phyloP scores from a whole-genome alignment of 2,888 invertebrate genomes.

The Eupithecia abbreviata region DNA sequence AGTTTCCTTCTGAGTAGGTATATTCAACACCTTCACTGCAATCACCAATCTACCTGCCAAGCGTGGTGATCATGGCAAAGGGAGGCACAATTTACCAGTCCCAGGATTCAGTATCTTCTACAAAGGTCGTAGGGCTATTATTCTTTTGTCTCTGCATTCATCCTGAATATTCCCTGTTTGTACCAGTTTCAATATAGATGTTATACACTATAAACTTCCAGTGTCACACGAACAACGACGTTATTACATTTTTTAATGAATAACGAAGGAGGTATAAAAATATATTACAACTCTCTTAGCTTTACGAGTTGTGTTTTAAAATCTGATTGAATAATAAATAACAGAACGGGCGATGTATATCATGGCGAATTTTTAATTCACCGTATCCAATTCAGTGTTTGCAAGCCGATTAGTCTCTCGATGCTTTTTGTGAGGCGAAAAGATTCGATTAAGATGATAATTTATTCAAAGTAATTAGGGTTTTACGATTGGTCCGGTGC shows the following conservation, averaged over 20 bases:
- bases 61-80: no score
- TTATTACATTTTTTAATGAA: constrained; percentile 32
- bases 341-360: constrained; percentile 29
- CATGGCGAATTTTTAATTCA: constrained; percentile 39
- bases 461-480: constrained; percentile 59
- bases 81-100: not conserved
- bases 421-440: constrained; percentile 49
- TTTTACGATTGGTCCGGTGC: constrained; percentile 48
- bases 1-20: no score
- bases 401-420: constrained; percentile 55
- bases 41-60: no score
- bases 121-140: constrained; percentile 5
- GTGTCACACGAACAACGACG: constrained; percentile 17
- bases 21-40: no score
- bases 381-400: constrained; percentile 51
- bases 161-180: not conserved
- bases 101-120: not conserved
- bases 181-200: not conserved
- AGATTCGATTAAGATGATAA: constrained; percentile 60
- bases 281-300: constrained; percentile 33
- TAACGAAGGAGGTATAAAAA: constrained; percentile 32
- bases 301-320: constrained; percentile 36
- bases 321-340: constrained; percentile 39
- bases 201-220: constrained; percentile 18
- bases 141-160: constrained; percentile 15